Conservation (phyloP, 2,797 vertebrate species). For the Karalla daura region DNA sequence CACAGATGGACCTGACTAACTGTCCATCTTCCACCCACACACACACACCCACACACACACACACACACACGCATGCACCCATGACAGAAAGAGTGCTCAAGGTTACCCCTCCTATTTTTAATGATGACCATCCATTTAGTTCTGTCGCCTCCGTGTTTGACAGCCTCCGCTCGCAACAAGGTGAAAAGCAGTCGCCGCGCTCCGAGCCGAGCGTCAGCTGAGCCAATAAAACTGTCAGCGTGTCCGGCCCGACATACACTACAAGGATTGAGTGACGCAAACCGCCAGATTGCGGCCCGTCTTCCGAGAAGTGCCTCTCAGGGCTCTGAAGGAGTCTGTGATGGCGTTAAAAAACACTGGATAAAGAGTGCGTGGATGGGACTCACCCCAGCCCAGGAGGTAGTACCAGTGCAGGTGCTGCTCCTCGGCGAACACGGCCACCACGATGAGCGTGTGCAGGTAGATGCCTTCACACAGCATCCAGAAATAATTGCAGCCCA, state of each 20-base stretch:
- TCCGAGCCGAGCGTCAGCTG: conserved; percentile 21
- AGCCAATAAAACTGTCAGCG: conserved; percentile 55
- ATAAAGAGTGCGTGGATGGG: not conserved
- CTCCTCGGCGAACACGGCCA: conserved; percentile 93
- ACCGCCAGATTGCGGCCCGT: not conserved
- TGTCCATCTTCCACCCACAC: not conserved
- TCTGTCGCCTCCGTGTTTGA: conserved; percentile 38
- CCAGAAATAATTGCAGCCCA: conserved; percentile 99
- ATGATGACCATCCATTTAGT: conserved; percentile 46
- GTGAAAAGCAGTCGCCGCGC: conserved; percentile 29
- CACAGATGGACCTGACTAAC: conserved; percentile 44
- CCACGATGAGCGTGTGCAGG: conserved; percentile 95
- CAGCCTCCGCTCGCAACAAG: conserved; percentile 32
- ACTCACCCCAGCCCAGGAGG: conserved; percentile 96
- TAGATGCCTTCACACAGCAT: conserved; percentile 99
- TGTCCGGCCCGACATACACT: conserved; percentile 20
- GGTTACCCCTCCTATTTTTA: conserved; percentile 62
- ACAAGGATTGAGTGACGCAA: not conserved
- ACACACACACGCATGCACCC: not conserved
- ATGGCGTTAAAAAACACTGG: not conserved
- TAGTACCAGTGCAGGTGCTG: conserved; percentile 96
- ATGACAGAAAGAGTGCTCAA: conserved; percentile 9
- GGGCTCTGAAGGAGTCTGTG: not conserved
- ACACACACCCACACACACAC: not conserved
- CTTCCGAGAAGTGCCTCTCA: conserved; percentile 23